Evolutionary conservation across 2,797 vertebrate species (phyloP), one percentile per base, ranked within the genome.

Genomic region (Neosilurus hyrtlii): DNA sequence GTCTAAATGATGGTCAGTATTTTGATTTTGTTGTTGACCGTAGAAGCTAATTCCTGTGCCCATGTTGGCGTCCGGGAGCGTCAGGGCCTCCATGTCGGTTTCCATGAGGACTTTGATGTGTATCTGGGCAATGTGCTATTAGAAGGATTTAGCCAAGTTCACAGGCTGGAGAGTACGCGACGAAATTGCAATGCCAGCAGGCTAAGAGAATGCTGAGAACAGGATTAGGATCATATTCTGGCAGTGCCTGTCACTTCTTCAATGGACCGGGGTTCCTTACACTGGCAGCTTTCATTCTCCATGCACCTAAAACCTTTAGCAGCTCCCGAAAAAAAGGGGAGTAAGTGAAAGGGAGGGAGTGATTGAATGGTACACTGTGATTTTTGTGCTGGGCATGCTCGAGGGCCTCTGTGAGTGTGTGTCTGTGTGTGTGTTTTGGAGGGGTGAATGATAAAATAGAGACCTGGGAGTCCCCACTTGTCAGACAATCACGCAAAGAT

Each of bases 141-240:
- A 92, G 95, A 95, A 94, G 96, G 96, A 96, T 97, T 97, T 97
- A 94, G 94, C 66, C 88, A 92, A 93, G 94, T 95, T 94, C 94
- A 92, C 93, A 90, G 96, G 92, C 94, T 82, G 95, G 95, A 96
- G 95, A 94, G 93, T 94, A 92, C 93, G 93, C 93, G 93, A 93
- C 92, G 92, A 94, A 94, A 95, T 94, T 94, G 94, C 93, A 84
- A 94, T 94, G 95, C 95, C 95, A 90, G 94, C 90, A 91, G 94
- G 94, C 94, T 92, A 95, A 95, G 94, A 94, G 95, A 96, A 95
- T 96, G 95, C 95, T 96, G 91, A 95, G 95, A 96, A 96, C 94
- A 94, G 96, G 96, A 97, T 97, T 97, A 97, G 96, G 96, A 96
- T 97, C 96, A 96, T 97, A 97, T 97, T 97, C 96, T 96, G 95